These are phyloP conservation scores for Polydrusus pterygomalis DNA, from an alignment of 2,888 invertebrate genomes.

Conservation along the genomic window DNA sequence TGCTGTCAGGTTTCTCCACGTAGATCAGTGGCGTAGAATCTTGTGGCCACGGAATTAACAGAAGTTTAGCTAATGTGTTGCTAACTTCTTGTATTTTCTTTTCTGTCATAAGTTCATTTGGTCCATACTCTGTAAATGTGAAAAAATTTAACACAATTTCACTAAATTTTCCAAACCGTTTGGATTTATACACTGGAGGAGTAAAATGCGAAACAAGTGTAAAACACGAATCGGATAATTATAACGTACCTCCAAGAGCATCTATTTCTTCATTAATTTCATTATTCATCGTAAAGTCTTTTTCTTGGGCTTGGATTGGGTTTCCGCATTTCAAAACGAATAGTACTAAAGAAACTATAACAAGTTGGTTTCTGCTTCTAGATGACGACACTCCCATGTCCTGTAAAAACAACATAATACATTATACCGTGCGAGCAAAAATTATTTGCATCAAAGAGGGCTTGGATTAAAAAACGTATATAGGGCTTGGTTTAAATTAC, in stretches of 20 bases:
- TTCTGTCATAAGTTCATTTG: conserved; percentile 41
- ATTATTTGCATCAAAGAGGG: too few relatives aligned
- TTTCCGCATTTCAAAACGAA: conserved; percentile 9
- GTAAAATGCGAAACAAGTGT: too few relatives aligned
- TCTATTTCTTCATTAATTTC: neutral
- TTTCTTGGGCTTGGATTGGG: neutral
- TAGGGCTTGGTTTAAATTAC: too few relatives aligned
- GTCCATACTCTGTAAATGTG: conserved; percentile 4
- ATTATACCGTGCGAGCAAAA: too few relatives aligned
- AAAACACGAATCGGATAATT: too few relatives aligned
- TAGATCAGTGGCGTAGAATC: conserved; percentile 68
- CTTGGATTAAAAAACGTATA: too few relatives aligned
- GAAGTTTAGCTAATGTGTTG: conserved; percentile 57
- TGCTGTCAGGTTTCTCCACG: conserved; percentile 63
- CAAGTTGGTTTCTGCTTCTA: neutral
- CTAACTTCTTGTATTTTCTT: conserved; percentile 58
- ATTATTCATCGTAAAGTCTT: neutral
- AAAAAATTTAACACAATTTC: neutral
- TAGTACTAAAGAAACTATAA: neutral
- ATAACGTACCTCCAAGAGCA: neutral
- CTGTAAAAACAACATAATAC: conserved; percentile 3
- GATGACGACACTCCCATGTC: neutral
- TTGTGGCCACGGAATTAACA: conserved; percentile 67
- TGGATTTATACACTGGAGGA: too few relatives aligned
- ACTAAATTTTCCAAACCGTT: too few relatives aligned